Percentiles rank a stretch among this genome's conserved stretches.
These are phyloP conservation scores for Notarius quadriscutis DNA, from an alignment of 2,113 vertebrate species.

Conservation along the genomic window DNA sequence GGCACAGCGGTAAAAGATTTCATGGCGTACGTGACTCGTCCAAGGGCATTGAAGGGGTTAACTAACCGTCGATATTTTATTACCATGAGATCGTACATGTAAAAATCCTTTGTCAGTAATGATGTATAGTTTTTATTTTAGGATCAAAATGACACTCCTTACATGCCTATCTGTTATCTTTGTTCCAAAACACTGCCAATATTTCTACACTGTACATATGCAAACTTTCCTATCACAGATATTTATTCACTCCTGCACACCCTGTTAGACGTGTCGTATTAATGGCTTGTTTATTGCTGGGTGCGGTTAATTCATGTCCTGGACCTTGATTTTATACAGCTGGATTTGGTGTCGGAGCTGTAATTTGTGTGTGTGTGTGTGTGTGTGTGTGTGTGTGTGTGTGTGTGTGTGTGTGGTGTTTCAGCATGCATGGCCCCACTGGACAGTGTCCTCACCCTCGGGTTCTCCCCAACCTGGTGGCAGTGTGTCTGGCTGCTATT, in stretches of 20 bases:
- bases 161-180: not conserved
- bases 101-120: not conserved
- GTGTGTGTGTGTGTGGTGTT: constrained; percentile 39
- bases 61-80: not conserved
- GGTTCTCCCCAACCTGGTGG: constrained; percentile 96
- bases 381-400: not conserved
- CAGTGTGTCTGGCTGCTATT: constrained; percentile 96
- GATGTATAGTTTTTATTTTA: not conserved
- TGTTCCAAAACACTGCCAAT: not conserved
- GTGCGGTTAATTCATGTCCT: not conserved
- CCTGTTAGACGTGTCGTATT: constrained; percentile 27
- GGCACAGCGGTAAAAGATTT: no score
- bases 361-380: not conserved
- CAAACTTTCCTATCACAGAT: not conserved
- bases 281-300: constrained; percentile 17
- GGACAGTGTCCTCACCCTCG: constrained; percentile 97
- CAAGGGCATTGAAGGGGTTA: no score
- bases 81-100: not conserved
- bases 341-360: not conserved
- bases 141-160: not conserved
- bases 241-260: constrained; percentile 5
- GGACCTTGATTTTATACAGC: not conserved
- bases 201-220: not conserved
- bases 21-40: no score
- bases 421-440: constrained; percentile 96